Evolutionary conservation across 2,113 vertebrate species (phyloP).

Genomic region (Pipra filicauda): DNA sequence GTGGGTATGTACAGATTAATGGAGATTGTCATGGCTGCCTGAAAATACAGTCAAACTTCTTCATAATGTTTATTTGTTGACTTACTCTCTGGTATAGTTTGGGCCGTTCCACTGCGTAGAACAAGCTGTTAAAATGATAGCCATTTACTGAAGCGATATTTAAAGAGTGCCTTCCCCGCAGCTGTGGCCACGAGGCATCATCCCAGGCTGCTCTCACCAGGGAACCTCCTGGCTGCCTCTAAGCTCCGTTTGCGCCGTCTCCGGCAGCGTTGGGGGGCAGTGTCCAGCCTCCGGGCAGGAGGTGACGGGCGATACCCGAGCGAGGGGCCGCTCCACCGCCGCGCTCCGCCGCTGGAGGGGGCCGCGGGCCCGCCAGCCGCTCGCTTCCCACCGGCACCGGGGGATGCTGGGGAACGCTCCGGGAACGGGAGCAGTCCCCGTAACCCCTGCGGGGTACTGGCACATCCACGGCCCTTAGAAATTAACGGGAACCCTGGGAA

Average conservation of each 20-base stretch:
- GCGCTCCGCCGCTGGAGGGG: background rate
- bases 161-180: background rate
- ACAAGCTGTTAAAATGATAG: background rate
- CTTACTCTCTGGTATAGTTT: background rate
- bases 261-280: too few species aligned
- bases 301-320: too few species aligned
- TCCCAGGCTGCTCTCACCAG: background rate
- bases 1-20: too few species aligned
- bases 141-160: background rate
- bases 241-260: background rate
- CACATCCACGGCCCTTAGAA: background rate
- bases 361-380: background rate
- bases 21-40: background rate
- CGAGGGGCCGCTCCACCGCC: background rate
- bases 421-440: rapidly evolving
- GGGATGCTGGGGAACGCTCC: rapidly evolving
- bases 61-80: background rate
- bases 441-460: rapidly evolving
- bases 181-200: background rate
- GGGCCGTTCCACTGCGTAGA: background rate
- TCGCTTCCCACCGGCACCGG: background rate
- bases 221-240: background rate
- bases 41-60: background rate
- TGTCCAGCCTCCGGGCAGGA: background rate
- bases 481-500: too few species aligned